Conservation (phyloP, 1,140 invertebrate genomes). For the Papilio polyxenes region DNA sequence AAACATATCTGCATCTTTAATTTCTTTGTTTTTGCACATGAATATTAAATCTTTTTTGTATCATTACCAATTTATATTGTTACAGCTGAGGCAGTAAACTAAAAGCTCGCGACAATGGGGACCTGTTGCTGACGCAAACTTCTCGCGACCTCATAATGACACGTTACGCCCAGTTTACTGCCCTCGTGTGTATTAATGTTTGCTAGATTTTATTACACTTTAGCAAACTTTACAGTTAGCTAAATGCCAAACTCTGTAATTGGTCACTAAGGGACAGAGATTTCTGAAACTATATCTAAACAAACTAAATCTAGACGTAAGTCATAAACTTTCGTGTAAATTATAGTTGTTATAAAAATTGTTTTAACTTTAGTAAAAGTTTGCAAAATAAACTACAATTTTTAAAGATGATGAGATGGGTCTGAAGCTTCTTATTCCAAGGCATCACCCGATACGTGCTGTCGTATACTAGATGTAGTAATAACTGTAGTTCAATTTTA, state of each 20-base stretch:
- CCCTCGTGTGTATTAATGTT: neutral
- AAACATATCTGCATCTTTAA: too few species aligned
- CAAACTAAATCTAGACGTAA: neutral
- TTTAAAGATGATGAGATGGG: too few species aligned
- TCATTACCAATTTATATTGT: neutral
- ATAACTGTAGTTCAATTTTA: neutral
- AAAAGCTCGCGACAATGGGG: neutral
- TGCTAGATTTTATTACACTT: neutral
- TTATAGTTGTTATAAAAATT: too few species aligned
- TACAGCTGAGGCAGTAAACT: neutral
- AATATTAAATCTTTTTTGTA: neutral
- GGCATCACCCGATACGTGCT: too few species aligned
- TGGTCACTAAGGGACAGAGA: neutral
- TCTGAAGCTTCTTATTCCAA: too few species aligned
- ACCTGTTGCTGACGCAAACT: conserved; percentile 21
- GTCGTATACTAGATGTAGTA: too few species aligned
- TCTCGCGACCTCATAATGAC: neutral
- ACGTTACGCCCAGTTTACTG: neutral
- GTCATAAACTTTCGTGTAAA: too few species aligned
- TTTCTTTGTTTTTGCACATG: neutral
- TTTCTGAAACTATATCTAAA: neutral
- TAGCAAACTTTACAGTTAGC: neutral
- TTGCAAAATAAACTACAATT: too few species aligned
- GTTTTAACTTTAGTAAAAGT: too few species aligned
- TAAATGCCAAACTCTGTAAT: neutral